Evolutionary conservation across 2,113 vertebrate genomes (phyloP).

Genomic region (Leptocoma aspasia): DNA sequence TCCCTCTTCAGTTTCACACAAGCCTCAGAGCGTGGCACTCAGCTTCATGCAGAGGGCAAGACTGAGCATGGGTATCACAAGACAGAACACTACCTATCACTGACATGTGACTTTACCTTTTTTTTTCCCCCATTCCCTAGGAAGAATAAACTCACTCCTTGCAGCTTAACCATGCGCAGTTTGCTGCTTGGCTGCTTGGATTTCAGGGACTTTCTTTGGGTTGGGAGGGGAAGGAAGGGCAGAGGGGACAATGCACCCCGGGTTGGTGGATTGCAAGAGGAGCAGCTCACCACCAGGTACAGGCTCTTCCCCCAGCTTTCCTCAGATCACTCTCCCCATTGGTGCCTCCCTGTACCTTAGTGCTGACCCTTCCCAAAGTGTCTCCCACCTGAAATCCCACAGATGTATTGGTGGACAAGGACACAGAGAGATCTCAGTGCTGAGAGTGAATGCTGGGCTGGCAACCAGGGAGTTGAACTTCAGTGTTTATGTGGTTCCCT

Average conservation of each 20-base stretch:
- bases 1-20: background rate
- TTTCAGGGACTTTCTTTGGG: background rate
- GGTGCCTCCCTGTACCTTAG: fast-evolving
- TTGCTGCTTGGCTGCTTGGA: fast-evolving
- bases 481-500: background rate
- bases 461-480: background rate
- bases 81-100: background rate
- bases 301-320: background rate
- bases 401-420: background rate
- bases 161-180: background rate
- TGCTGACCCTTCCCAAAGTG: background rate
- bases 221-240: background rate
- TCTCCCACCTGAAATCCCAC: background rate
- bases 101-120: background rate
- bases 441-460: background rate
- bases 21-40: background rate
- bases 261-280: background rate
- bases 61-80: background rate
- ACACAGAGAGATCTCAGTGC: background rate
- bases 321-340: background rate
- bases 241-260: background rate
- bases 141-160: background rate
- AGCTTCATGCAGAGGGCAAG: background rate
- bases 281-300: background rate
- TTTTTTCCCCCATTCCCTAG: fast-evolving